Evolutionary conservation across 2,113 vertebrate genomes (phyloP), one percentile per base, ranked within the genome.

Genomic region (Myrmophylax atrothorax): DNA sequence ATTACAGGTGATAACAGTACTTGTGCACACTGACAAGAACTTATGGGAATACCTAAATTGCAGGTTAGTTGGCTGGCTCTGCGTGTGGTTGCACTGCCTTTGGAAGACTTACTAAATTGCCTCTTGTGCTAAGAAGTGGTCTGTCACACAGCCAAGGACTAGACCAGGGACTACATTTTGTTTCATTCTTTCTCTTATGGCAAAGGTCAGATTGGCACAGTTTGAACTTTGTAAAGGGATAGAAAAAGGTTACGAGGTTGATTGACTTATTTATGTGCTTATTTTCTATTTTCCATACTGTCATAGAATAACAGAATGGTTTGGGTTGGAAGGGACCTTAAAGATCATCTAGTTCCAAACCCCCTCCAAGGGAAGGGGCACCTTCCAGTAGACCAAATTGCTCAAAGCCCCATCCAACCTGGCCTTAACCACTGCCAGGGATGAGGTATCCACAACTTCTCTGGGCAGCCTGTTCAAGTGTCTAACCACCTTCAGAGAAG

Each of bases 1-100:
- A 67, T 97, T 87, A 77, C 15, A 67, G 78, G 63, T 88, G 88
- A 46, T 89, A 91, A 87, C 63, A 24, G 67, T 85, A 7, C 72
- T 77, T 69, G 25, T 62, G 38, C 47, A 59, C 33, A 3, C 72
- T 50, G 76, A 85, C 33, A 55, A 76, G 75, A 77, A 64, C 64
- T 69, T 85, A 38, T 0, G 29, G 62, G 58, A 76, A 74, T 74
- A 46, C 31, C 55, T 26, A 73, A 93, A 90, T 55, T 78, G 64
- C 8, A 14, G 55, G 55, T 77, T 73, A 70, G 26, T 12, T 80
- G 72, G 19, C 79, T 56, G 28, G 3, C 73, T 80, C 47, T 29
- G 50, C 46, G 66, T 75, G 66, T 3, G 9, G 68, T 28, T 89
- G 62, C 10, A 1, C 29, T 75, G 47, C 62, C 20, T 79, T 81